A percentile compares a stretch with the other conserved stretches of the same genome.
Evolutionary conservation across 2,797 vertebrate species (phyloP).

Genomic region (Fistularia commersonii): DNA sequence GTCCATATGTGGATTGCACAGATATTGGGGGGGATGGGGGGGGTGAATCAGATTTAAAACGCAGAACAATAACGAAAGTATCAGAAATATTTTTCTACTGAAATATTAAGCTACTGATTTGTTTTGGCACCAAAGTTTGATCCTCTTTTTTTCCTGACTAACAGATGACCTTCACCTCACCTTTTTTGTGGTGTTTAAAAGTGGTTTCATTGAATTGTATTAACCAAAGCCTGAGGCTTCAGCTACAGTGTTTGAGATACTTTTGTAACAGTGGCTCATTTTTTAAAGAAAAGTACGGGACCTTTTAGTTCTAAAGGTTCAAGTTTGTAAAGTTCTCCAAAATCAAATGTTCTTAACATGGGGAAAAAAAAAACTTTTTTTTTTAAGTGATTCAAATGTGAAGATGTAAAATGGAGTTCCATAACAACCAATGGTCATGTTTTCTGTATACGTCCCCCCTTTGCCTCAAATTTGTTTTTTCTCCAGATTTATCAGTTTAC

Average conservation of each 20-base stretch:
- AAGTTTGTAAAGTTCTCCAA: conserved; percentile 43
- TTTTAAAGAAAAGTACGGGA: conserved; percentile 22
- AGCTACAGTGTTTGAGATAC: conserved; percentile 25
- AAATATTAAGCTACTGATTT: conserved; percentile 42
- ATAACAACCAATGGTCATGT: conserved; percentile 32
- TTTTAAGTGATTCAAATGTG: conserved; percentile 35
- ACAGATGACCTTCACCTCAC: conserved; percentile 28
- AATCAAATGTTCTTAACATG: conserved; percentile 43
- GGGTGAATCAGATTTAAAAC: conserved; percentile 54
- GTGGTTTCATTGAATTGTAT: conserved; percentile 44
- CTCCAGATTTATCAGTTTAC: conserved; percentile 53
- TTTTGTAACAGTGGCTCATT: conserved; percentile 45
- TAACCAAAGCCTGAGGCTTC: conserved; percentile 42
- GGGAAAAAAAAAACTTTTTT: conserved; percentile 15
- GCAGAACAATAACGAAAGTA: conserved; percentile 10
- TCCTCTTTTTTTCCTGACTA: conserved; percentile 26
- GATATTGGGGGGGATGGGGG: conserved; percentile 23
- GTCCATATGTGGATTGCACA: conserved; percentile 34
- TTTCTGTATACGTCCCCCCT: conserved; percentile 47
- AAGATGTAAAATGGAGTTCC: conserved; percentile 40
- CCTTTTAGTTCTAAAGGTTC: conserved; percentile 48
- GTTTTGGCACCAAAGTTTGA: conserved; percentile 52
- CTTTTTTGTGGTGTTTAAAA: conserved; percentile 46
- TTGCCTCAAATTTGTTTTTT: conserved; percentile 22
- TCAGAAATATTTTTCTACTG: conserved; percentile 44